phyloP scores from a whole-genome alignment of 2,888 invertebrate species.

The Apamea sordens region DNA sequence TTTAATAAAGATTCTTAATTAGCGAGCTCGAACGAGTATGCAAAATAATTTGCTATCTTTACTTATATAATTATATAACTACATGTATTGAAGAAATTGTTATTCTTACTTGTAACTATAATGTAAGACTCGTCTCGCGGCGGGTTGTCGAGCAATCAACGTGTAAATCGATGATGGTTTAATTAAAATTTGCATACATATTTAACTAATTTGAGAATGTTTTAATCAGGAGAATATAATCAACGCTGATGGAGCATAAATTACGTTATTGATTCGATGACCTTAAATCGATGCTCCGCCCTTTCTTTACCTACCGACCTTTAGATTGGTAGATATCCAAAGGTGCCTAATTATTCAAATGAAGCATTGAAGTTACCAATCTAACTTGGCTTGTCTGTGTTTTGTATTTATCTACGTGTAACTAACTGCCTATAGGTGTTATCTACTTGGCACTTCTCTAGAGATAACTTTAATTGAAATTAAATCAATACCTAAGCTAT shows the following conservation, averaged over 20 bases:
- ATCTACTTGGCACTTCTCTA: slow-evolving; percentile 3
- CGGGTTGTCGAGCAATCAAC: slow-evolving; percentile 58
- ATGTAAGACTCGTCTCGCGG: slow-evolving; percentile 30
- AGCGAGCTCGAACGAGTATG: slow-evolving; percentile 31
- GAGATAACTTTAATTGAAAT: background rate
- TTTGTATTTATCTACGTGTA: slow-evolving; percentile 9
- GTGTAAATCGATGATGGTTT: slow-evolving; percentile 53
- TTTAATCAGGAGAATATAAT: slow-evolving; percentile 54
- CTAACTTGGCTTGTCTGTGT: slow-evolving; percentile 12
- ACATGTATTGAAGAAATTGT: slow-evolving; percentile 36
- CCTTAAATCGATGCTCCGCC: slow-evolving; percentile 29
- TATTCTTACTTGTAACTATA: slow-evolving; percentile 27
- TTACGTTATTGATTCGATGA: slow-evolving; percentile 50
- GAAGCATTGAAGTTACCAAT: slow-evolving; percentile 16
- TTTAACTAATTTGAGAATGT: slow-evolving; percentile 58
- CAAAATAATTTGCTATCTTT: slow-evolving; percentile 42
- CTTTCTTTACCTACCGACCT: slow-evolving; percentile 49
- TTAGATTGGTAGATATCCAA: slow-evolving; percentile 12
- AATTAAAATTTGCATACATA: slow-evolving; percentile 64
- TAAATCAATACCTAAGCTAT: background rate
- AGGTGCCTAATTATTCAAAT: slow-evolving; percentile 41
- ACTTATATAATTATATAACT: slow-evolving; percentile 10
- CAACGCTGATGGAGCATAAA: slow-evolving; percentile 48
- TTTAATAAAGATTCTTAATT: slow-evolving; percentile 47
- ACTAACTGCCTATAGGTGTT: background rate